Evolutionary conservation across 1,140 invertebrate genomes (phyloP).

Genomic region (Tetramorium simillimum): DNA sequence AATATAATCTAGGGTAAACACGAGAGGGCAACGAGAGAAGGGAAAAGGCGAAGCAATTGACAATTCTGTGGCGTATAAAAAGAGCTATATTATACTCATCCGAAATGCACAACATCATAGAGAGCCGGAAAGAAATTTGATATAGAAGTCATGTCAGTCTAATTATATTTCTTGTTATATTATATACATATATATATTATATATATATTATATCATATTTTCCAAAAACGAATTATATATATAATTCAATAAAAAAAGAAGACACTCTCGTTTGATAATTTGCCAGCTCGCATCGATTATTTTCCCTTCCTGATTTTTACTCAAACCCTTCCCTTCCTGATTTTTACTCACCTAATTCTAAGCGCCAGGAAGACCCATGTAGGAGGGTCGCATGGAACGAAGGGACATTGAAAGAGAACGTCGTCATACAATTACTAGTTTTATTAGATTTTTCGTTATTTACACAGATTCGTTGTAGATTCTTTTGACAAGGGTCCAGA

Average conservation of each 20-base stretch:
- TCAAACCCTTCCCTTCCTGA: neutral
- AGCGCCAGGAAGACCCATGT: too few relatives aligned
- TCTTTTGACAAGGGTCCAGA: conserved; percentile 83
- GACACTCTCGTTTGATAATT: conserved; percentile 81
- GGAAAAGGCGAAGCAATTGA: conserved; percentile 56
- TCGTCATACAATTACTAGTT: conserved; percentile 69
- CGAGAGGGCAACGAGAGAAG: conserved; percentile 46
- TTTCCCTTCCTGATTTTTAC: conserved; percentile 6
- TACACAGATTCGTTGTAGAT: conserved; percentile 74
- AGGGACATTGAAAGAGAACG: neutral
- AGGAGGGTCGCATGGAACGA: neutral
- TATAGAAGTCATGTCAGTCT: conserved; percentile 84
- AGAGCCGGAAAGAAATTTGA: conserved; percentile 77
- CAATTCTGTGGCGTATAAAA: conserved; percentile 65
- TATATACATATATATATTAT: conserved; percentile 81
- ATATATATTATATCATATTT: conserved; percentile 80
- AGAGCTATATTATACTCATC: conserved; percentile 72
- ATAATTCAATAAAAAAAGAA: conserved; percentile 83
- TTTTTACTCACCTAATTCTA: conserved; percentile 6
- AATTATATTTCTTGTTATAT: conserved; percentile 85
- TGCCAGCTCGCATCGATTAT: conserved; percentile 59
- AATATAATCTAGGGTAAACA: conserved; percentile 30
- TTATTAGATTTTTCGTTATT: conserved; percentile 74
- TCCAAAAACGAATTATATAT: conserved; percentile 84
- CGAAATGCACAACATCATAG: conserved; percentile 81